Evolutionary conservation across 2,888 invertebrate species (phyloP).

Genomic region (Machimus atricapillus): DNA sequence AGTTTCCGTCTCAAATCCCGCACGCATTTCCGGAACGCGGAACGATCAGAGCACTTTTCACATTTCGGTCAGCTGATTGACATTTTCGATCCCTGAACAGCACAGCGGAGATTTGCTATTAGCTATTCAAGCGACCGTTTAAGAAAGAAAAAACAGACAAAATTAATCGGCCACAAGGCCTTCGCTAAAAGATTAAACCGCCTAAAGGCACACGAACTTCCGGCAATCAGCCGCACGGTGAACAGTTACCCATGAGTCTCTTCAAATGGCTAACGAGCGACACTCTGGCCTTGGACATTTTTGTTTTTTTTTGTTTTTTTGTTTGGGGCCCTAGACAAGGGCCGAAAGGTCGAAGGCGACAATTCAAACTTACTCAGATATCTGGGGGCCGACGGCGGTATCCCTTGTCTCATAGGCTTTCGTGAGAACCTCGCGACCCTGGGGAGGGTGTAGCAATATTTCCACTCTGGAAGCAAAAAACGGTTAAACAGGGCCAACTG

Average conservation of each 20-base stretch:
- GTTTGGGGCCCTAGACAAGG: not conserved
- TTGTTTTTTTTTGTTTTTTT: too few relatives aligned
- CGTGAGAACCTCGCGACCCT: not conserved
- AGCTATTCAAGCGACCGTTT: not conserved
- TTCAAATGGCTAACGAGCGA: not conserved
- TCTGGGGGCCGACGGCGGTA: not conserved
- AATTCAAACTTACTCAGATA: conserved; percentile 1
- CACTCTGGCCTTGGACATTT: not conserved
- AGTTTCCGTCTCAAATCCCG: not conserved
- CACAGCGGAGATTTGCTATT: not conserved
- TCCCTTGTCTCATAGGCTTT: not conserved
- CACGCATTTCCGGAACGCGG: not conserved
- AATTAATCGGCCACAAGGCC: not conserved
- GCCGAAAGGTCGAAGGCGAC: not conserved
- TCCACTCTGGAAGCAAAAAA: conserved; percentile 54
- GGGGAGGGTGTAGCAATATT: conserved; percentile 50
- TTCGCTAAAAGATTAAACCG: not conserved
- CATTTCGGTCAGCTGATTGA: not conserved
- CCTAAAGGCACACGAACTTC: not conserved
- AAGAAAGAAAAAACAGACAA: not conserved
- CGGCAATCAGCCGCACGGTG: not conserved
- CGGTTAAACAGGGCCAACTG: not conserved
- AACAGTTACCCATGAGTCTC: not conserved
- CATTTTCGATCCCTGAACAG: not conserved
- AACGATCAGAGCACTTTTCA: not conserved